Evolutionary conservation across 2,888 invertebrate species (phyloP), one percentile per base, ranked within the genome.

Genomic region (Andrena chrysosceles): DNA sequence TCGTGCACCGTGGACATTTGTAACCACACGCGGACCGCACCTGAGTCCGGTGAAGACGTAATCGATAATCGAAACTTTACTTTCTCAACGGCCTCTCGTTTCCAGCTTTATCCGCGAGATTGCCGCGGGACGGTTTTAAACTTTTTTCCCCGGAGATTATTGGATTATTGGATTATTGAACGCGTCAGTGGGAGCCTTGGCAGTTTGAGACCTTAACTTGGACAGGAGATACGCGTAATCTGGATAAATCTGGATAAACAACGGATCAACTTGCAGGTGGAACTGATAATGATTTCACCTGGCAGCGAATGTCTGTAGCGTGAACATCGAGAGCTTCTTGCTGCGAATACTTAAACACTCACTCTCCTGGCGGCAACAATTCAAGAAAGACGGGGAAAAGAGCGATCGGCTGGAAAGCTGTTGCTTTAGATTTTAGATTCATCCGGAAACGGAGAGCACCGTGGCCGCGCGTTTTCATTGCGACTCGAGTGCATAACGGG

Each of bases 401-500:
- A 10, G n/a, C 23, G 23, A 13, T 16, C 42, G 42, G 16, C 29
- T 8, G 48, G n/a, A 66, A 66, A 26, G 48, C 48, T 33, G 13
- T 10, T 16, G 68, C 13, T 31, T 33, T 67, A 52, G 29, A 62
- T 48, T 29, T 23, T 31, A 49, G 35, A 26, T 73, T 72, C 66
- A 79, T 67, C 79, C 73, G 85, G 76, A 80, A 81, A 63, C 35
- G 42, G 13, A 67, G 23, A 48, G 48, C 20, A 56, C 31, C 54
- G 54, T 20, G 29, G 8, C 26, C 63, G 48, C 35, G 73, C 64
- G 81, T 85, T 86, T 86, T 84, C 87, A 77, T 81, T 84, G 84
- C 82, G 83, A 86, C 62, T 70, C 73, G 83, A 80, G 85, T 84
- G 81, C 84, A 81, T 74, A 84, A 88, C 85, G 84, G 78, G 85